Base-by-base conservation (phyloP, 2,888 invertebrate genomes). In the Harmothoe impar region DNA sequence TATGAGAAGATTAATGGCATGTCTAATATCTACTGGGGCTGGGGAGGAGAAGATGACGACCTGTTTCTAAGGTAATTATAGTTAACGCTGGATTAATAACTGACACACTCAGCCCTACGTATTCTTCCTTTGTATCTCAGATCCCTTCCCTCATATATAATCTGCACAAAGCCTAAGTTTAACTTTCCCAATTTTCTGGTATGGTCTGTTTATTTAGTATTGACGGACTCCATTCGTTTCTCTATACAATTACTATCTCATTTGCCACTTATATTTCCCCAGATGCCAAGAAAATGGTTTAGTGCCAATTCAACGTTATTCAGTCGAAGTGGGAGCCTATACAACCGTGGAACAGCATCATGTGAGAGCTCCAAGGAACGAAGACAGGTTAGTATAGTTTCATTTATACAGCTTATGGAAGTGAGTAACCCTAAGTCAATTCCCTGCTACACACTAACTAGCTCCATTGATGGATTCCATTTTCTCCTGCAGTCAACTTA, bases 1-100 rank as follows among this genome's bases (percentile, higher is more conserved):
- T 68, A 68, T 23, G 23, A n/a, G 68, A 62, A 20, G 43, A 89
- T 89, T 5, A 89, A 89, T 31, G 89, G 89, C 68, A 68, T 89
- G 68, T 89, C 89, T 7, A 89, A 89, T n/a, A 0, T 15, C 17
- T 68, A 68, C 35, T 89, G 62, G 62, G 89, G 89, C 1, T 89
- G 89, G 89, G 89, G 89, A 23, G 89, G 33, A 10, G 89, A 89
- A 29, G 89, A 89, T 35, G 89, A 89, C 29, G 89, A 89, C 20
- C 15, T 72, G 12, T 89, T 23, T n/a, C 0, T 29, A 1, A 62
- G 89, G 89, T 89, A n/a, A n/a, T n/a, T n/a, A n/a, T n/a, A n/a
- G n/a, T n/a, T n/a, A n/a, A n/a, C n/a, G n/a, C n/a, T n/a, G n/a
- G n/a, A n/a, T n/a, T n/a, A n/a, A n/a, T n/a, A n/a, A n/a, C n/a